Evolutionary conservation across 2,113 vertebrate species (phyloP).

Genomic region (Podocnemis expansa): DNA sequence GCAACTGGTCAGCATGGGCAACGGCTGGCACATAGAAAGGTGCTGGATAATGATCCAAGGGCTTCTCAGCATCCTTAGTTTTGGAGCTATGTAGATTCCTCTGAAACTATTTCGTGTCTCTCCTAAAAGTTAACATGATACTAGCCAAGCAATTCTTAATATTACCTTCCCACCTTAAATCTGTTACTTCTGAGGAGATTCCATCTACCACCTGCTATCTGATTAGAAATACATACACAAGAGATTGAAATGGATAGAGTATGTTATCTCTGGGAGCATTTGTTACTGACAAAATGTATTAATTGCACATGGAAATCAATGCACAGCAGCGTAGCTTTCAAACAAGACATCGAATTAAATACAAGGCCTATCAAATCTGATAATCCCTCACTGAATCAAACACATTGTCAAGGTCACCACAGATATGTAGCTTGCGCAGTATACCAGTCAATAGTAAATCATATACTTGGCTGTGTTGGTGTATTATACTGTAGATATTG

Average conservation of each 20-base stretch:
- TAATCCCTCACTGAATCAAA: slow-evolving; percentile 44
- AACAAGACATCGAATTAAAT: slow-evolving; percentile 31
- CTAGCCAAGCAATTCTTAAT: background rate
- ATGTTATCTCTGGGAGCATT: background rate
- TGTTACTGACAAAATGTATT: slow-evolving; percentile 42
- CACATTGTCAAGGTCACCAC: slow-evolving; percentile 49
- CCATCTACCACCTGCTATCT: slow-evolving; percentile 13
- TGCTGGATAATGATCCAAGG: background rate
- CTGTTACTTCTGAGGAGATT: slow-evolving; percentile 14
- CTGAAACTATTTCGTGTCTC: slow-evolving; percentile 1
- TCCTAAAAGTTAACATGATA: background rate
- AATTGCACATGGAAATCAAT: slow-evolving; percentile 70
- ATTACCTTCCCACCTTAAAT: slow-evolving; percentile 13
- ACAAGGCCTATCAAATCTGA: slow-evolving; percentile 46
- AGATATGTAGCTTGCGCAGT: background rate
- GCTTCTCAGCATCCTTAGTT: background rate
- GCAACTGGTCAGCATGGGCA: background rate
- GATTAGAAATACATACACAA: slow-evolving; percentile 27
- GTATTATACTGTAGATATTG: accelerated
- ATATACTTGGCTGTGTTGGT: accelerated
- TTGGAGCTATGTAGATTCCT: background rate
- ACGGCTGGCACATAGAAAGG: background rate
- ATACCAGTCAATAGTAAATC: background rate
- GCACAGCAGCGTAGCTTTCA: slow-evolving; percentile 43
- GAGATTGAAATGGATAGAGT: slow-evolving; percentile 19